Evolutionary conservation across 2,888 invertebrate species (phyloP).

Genomic region (Stramonita haemastoma): DNA sequence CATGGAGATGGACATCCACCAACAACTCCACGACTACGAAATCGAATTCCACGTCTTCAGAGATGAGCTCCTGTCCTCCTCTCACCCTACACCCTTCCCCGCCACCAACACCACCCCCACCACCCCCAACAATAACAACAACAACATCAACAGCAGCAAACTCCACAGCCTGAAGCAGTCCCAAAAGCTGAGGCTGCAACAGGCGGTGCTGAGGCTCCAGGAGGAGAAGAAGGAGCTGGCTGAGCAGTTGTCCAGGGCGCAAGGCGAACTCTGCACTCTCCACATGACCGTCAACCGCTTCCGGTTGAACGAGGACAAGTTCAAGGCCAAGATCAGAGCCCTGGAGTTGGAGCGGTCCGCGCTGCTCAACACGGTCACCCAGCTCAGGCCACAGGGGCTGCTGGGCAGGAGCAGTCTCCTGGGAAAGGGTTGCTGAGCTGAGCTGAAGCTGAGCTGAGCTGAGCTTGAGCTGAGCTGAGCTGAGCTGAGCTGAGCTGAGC

Average conservation of each 20-base stretch:
- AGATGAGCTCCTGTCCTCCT: slow-evolving; percentile 89
- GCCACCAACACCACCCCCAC: background rate
- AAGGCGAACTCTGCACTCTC: slow-evolving; percentile 67
- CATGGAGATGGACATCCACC: slow-evolving; percentile 74
- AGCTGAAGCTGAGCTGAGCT: background rate
- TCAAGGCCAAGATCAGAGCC: slow-evolving; percentile 71
- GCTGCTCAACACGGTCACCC: slow-evolving; percentile 69
- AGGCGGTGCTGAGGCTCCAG: slow-evolving; percentile 79
- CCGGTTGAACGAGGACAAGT: slow-evolving; percentile 65
- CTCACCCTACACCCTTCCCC: slow-evolving; percentile 39
- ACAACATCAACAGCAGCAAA: background rate
- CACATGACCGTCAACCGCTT: slow-evolving; percentile 65
- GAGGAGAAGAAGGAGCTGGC: slow-evolving; percentile 77
- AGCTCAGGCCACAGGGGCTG: slow-evolving; percentile 66
- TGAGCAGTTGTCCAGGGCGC: slow-evolving; percentile 74
- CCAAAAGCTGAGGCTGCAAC: background rate
- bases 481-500: background rate
- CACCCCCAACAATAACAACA: background rate
- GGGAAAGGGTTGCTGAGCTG: too few species aligned
- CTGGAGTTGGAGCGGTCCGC: slow-evolving; percentile 74
- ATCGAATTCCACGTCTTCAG: slow-evolving; percentile 96
- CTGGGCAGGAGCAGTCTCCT: slow-evolving; percentile 36
- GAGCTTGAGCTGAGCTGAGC: background rate
- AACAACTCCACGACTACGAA: slow-evolving; percentile 90
- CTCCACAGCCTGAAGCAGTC: background rate